Evolutionary conservation across 1,140 invertebrate species (phyloP).

Genomic region (Drosophila nebulosa): DNA sequence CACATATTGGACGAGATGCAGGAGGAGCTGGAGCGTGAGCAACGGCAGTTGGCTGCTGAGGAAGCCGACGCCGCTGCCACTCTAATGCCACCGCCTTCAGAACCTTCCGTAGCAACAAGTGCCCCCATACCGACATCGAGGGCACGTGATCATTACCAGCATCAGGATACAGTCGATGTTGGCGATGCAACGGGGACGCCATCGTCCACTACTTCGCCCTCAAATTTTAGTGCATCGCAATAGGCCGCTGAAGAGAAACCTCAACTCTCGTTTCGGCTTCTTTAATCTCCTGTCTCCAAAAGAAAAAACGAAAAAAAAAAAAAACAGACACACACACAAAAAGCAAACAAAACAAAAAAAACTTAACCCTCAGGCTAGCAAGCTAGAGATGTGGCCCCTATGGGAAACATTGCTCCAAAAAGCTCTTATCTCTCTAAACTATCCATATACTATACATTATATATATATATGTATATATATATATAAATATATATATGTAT

Average conservation of each 20-base stretch:
- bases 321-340: not conserved
- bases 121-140: conserved; percentile 50
- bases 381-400: conserved; percentile 43
- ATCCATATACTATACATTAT: conserved; percentile 20
- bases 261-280: not conserved
- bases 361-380: conserved; percentile 49
- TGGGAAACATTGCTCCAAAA: conserved; percentile 26
- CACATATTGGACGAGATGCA: conserved; percentile 52
- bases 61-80: not conserved
- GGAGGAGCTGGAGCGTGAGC: conserved; percentile 59
- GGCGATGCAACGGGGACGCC: conserved; percentile 52
- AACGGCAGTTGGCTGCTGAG: conserved; percentile 31
- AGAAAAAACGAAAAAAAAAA: not conserved
- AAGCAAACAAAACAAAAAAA: not conserved
- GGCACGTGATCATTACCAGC: conserved; percentile 20
- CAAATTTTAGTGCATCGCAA: conserved; percentile 64
- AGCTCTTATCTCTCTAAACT: conserved; percentile 35
- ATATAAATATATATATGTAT: conserved; percentile 21
- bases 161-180: conserved; percentile 49
- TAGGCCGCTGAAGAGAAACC: conserved; percentile 17
- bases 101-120: conserved; percentile 9
- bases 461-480: conserved; percentile 27
- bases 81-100: conserved; percentile 40
- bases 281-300: conserved; percentile 8
- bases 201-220: conserved; percentile 56